These are phyloP conservation scores for Eudyptes chrysolophus DNA, from an alignment of 2,113 vertebrate genomes.

Conservation along the genomic window DNA sequence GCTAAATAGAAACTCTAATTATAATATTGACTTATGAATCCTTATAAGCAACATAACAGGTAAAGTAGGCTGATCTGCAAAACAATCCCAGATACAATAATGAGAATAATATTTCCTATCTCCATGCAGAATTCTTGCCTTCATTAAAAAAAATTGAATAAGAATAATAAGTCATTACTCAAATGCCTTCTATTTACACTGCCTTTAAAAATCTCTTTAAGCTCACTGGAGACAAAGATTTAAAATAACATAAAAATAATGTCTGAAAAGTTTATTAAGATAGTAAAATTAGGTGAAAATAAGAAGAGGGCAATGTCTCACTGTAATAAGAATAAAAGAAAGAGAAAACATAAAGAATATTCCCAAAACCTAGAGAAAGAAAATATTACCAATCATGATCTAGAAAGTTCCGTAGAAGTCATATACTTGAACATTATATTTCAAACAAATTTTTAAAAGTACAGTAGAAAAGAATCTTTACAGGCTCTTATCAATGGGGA, in stretches of 20 bases:
- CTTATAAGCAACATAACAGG: neutral
- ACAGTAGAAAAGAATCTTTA: neutral
- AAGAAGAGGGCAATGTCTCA: neutral
- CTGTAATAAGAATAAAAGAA: neutral
- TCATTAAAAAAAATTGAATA: neutral
- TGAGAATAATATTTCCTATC: neutral
- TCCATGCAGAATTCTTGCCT: neutral
- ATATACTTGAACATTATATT: neutral
- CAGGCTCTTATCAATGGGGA: neutral
- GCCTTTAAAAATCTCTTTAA: neutral
- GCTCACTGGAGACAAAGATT: neutral
- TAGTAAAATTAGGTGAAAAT: neutral
- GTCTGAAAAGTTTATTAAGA: neutral
- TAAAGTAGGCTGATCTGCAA: neutral
- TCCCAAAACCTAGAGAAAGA: neutral
- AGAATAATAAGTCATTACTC: neutral
- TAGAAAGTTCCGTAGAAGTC: neutral
- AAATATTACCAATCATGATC: neutral
- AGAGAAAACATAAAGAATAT: neutral
- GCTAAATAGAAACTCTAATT: neutral
- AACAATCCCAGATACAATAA: neutral
- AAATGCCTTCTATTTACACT: neutral
- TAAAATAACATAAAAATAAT: neutral
- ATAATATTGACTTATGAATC: neutral
- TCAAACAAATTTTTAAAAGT: neutral